These are phyloP conservation scores for Oceanodroma leucorhoa DNA, from an alignment of 2,797 vertebrate species.

Conservation along the genomic window DNA sequence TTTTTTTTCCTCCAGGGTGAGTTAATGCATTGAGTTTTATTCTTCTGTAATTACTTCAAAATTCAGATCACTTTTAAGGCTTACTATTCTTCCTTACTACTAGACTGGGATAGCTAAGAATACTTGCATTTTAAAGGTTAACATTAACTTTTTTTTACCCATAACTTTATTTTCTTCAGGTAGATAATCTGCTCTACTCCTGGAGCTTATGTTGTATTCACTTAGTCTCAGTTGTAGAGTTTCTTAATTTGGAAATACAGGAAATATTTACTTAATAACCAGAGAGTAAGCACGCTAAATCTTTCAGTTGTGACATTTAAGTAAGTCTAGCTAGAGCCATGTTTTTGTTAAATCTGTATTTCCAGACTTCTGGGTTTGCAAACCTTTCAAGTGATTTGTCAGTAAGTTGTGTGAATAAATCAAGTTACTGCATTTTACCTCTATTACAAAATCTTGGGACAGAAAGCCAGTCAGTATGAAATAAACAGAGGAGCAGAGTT, in stretches of 20 bases:
- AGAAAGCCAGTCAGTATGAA: neutral
- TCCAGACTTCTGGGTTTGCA: neutral
- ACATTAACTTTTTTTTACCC: neutral
- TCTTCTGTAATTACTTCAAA: constrained; percentile 56
- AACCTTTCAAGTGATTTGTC: neutral
- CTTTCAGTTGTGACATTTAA: constrained; percentile 9
- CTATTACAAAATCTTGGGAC: neutral
- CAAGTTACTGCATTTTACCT: neutral
- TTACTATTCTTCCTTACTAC: neutral
- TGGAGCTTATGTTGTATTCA: neutral
- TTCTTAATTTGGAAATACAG: constrained; percentile 10
- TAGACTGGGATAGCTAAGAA: neutral
- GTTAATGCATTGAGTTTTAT: constrained; percentile 10
- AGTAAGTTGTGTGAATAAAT: neutral
- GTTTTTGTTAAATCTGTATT: constrained; percentile 31
- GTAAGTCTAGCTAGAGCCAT: neutral
- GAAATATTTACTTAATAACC: constrained; percentile 23
- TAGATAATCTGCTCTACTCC: neutral
- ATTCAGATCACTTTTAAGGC: neutral
- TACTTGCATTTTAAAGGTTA: neutral
- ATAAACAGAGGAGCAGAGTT: neutral
- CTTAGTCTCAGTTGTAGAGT: neutral
- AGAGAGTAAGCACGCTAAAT: neutral
- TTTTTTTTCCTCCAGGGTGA: constrained; percentile 16
- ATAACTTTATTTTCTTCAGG: neutral